Conservation (phyloP, 2,113 vertebrate species). For the Embiotoca jacksoni region DNA sequence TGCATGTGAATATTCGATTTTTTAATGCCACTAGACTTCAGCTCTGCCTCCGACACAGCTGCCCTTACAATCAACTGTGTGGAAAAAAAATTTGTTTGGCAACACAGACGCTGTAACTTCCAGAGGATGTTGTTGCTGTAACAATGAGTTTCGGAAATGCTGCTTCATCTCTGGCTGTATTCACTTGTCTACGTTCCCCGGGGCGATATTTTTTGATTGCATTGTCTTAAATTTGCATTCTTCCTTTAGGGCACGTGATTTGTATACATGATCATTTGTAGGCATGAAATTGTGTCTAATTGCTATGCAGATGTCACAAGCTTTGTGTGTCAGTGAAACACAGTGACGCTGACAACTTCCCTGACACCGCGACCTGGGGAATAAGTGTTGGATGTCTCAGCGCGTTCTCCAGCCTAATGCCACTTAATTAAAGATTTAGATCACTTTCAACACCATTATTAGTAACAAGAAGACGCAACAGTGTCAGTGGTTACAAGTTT, state of each 20-base stretch:
- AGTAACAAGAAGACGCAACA: neutral
- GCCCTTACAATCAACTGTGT: slow-evolving; percentile 18
- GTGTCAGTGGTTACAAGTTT: neutral
- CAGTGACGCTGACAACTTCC: neutral
- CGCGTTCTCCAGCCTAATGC: neutral
- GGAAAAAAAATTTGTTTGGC: neutral
- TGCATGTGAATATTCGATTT: neutral
- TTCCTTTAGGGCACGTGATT: slow-evolving; percentile 25
- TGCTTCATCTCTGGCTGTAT: slow-evolving; percentile 15
- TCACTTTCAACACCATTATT: slow-evolving; percentile 7
- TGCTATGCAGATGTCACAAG: slow-evolving; percentile 44
- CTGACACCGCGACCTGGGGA: slow-evolving; percentile 18
- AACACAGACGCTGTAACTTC: neutral
- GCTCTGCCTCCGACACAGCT: neutral
- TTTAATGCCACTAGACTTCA: neutral
- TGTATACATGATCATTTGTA: slow-evolving; percentile 27
- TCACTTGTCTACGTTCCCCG: neutral
- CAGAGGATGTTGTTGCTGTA: neutral
- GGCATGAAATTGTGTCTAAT: slow-evolving; percentile 34
- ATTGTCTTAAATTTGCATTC: slow-evolving; percentile 40
- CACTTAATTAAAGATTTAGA: slow-evolving; percentile 5
- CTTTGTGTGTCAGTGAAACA: slow-evolving; percentile 18
- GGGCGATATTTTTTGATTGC: neutral
- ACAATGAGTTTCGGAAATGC: neutral
- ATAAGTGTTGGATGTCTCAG: slow-evolving; percentile 6